These are phyloP conservation scores for Noctua janthina DNA, from an alignment of 2,888 invertebrate genomes.

Conservation along the genomic window DNA sequence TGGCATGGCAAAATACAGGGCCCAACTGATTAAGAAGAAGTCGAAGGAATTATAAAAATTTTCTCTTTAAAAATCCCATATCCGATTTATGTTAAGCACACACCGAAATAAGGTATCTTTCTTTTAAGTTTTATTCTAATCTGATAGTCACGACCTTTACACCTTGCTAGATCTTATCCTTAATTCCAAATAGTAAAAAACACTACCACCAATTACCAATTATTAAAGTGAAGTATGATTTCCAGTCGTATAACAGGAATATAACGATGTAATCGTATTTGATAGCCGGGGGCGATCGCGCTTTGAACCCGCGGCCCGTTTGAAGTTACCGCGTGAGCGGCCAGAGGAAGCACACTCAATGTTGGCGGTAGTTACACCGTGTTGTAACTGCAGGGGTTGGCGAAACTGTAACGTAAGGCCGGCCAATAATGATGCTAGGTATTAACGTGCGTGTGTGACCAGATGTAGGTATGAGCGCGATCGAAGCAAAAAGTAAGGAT, in stretches of 20 bases:
- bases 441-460: not conserved
- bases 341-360: constrained; percentile 75
- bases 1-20: not conserved
- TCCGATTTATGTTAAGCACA: not conserved
- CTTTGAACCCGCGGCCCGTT: constrained; percentile 80
- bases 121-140: constrained; percentile 18
- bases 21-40: too few species aligned
- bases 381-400: constrained; percentile 31
- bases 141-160: constrained; percentile 36
- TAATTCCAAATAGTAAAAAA: constrained; percentile 49
- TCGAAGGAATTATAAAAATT: not conserved
- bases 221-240: constrained; percentile 62
- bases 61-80: not conserved
- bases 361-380: constrained; percentile 71
- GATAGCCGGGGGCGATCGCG: constrained; percentile 74
- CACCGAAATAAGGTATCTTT: not conserved
- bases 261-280: constrained; percentile 67
- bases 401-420: not conserved
- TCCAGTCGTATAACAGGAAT: constrained; percentile 53
- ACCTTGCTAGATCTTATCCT: constrained; percentile 53
- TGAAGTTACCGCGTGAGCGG: constrained; percentile 79
- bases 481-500: not conserved
- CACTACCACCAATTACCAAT: constrained; percentile 55
- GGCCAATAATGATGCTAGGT: not conserved
- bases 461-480: not conserved